Percentiles rank a stretch among this genome's conserved stretches.
Evolutionary conservation across 64 coral and sea anemone genomes (phyloP).

Genomic region (Montipora sp.): DNA sequence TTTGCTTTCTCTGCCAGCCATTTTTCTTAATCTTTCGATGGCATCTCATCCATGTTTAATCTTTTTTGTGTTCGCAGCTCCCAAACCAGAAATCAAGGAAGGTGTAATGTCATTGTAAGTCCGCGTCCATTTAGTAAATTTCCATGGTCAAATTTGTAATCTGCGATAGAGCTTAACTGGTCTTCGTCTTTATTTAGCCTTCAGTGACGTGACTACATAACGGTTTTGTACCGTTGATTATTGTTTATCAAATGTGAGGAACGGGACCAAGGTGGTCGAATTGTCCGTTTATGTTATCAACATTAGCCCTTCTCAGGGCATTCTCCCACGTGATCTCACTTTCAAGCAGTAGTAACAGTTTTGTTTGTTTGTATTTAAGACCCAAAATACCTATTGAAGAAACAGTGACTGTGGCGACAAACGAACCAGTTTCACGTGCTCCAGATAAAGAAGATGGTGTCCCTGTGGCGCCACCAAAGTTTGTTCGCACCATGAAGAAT

Average conservation of each 20-base stretch:
- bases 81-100: slow-evolving; percentile 39
- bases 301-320: neutral
- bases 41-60: neutral
- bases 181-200: too few relatives aligned
- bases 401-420: slow-evolving; percentile 28
- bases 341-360: neutral
- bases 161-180: neutral
- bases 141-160: neutral
- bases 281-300: too few relatives aligned
- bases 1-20: too few relatives aligned
- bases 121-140: neutral
- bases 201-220: too few relatives aligned
- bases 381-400: slow-evolving; percentile 63
- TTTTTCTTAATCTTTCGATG: neutral
- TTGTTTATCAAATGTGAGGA: neutral
- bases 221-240: too few relatives aligned
- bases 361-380: neutral
- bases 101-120: slow-evolving; percentile 65
- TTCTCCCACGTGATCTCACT: neutral
- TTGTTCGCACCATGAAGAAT: slow-evolving; percentile 44
- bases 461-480: slow-evolving; percentile 52
- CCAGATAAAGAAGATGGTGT: slow-evolving; percentile 16
- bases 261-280: neutral
- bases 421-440: slow-evolving; percentile 44
- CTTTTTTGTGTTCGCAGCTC: slow-evolving; percentile 15